Percentiles rank a stretch among this genome's conserved stretches.
Evolutionary conservation across 2,888 invertebrate genomes (phyloP).

Genomic region (Nebria salina): DNA sequence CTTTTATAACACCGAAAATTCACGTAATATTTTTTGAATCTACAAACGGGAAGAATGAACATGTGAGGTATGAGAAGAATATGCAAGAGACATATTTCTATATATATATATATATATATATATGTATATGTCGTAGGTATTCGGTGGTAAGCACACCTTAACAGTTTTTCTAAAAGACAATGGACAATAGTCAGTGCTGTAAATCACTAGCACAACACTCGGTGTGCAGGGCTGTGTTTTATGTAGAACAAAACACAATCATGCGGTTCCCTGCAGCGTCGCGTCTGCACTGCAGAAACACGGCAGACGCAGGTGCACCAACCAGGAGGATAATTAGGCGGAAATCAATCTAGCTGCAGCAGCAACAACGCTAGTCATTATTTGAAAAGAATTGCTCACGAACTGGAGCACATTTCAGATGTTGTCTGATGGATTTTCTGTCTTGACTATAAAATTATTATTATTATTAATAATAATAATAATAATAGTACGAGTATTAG

Average conservation of each 20-base stretch:
- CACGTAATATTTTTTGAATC: too few species aligned
- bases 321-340: background rate
- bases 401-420: background rate
- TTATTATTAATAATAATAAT: background rate
- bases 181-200: background rate
- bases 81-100: too few species aligned
- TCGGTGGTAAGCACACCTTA: background rate
- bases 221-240: background rate
- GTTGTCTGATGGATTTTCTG: background rate
- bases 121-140: too few species aligned
- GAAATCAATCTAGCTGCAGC: background rate
- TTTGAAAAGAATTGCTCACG: background rate
- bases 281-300: background rate
- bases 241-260: background rate
- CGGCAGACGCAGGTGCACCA: background rate
- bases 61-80: too few species aligned
- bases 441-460: background rate
- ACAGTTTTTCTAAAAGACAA: background rate
- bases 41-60: too few species aligned
- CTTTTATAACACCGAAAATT: too few species aligned
- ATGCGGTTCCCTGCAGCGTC: background rate
- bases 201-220: background rate
- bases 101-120: too few species aligned
- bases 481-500: too few species aligned
- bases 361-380: background rate